Evolutionary conservation across 2,113 vertebrate genomes (phyloP).

Genomic region (Cinclus mexicanus): DNA sequence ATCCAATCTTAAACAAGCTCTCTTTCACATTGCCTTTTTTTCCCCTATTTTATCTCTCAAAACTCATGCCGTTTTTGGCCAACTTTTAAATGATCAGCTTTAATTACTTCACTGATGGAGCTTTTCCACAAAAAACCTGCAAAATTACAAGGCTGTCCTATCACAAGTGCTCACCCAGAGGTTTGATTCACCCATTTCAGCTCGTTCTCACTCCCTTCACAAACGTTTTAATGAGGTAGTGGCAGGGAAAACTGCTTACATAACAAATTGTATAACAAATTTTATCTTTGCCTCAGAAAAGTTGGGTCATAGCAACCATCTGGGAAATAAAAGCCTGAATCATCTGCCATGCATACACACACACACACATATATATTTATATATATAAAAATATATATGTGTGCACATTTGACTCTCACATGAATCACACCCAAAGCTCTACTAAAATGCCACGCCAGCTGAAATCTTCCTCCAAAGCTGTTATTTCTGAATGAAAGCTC

Average conservation of each 20-base stretch:
- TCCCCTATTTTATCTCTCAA: not conserved
- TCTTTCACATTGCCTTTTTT: not conserved
- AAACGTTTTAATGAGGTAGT: not conserved
- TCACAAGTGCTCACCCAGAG: not conserved
- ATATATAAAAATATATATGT: not conserved
- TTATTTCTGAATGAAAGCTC: conserved; percentile 29
- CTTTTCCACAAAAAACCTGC: not conserved
- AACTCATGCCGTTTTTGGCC: not conserved
- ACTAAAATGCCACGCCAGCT: conserved; percentile 9
- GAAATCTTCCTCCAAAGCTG: conserved; percentile 9
- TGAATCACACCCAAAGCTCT: conserved; percentile 4
- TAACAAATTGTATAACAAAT: conserved; percentile 49
- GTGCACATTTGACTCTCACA: not conserved
- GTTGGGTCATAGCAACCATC: not conserved
- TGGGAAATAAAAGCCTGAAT: conserved; percentile 46
- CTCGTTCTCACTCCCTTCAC: not conserved
- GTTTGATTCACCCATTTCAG: not conserved
- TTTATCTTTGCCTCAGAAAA: not conserved
- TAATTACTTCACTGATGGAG: not conserved
- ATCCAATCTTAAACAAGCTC: not conserved
- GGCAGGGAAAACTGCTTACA: not conserved
- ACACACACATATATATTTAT: not conserved
- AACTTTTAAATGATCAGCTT: not conserved
- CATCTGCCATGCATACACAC: not conserved
- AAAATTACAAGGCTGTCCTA: not conserved